Evolutionary conservation across 2,888 invertebrate species (phyloP).

Genomic region (Trachelus troglodyta): DNA sequence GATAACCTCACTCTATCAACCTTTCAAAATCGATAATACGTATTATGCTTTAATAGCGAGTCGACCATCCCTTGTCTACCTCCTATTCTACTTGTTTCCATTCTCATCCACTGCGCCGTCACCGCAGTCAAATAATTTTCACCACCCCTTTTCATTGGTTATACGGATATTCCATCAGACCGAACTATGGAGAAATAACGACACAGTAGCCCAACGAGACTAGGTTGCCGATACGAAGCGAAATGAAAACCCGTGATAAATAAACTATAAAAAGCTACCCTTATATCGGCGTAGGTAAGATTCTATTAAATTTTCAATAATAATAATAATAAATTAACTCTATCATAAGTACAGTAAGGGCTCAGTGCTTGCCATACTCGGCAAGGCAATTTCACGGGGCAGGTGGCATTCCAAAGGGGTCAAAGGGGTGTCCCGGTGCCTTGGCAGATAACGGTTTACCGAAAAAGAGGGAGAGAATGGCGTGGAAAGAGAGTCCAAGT

Average conservation of each 20-base stretch:
- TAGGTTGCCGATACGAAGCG: too few relatives aligned
- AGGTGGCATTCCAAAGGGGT: constrained; percentile 10
- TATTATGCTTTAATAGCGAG: constrained; percentile 46
- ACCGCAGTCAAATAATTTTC: constrained; percentile 19
- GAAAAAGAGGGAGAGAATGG: constrained; percentile 1
- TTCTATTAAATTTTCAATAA: too few relatives aligned
- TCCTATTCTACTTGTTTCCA: background rate
- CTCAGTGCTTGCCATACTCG: constrained; percentile 3
- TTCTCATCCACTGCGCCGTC: background rate
- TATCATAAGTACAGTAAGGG: background rate
- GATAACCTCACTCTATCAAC: constrained; percentile 37
- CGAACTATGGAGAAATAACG: too few relatives aligned
- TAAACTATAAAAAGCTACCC: too few relatives aligned
- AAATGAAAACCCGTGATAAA: too few relatives aligned
- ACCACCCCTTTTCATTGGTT: background rate
- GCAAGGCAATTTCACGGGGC: constrained; percentile 18
- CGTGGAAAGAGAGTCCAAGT: constrained; percentile 2
- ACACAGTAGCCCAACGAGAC: too few relatives aligned
- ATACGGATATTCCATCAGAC: background rate
- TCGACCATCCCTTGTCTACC: constrained; percentile 28
- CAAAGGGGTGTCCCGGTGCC: constrained; percentile 20
- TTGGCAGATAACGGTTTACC: constrained; percentile 21
- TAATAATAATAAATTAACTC: too few relatives aligned
- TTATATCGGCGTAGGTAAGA: too few relatives aligned
- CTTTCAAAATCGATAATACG: constrained; percentile 45